Conservation (phyloP, 2,888 invertebrate genomes). For the Barypeithes pellucidus region DNA sequence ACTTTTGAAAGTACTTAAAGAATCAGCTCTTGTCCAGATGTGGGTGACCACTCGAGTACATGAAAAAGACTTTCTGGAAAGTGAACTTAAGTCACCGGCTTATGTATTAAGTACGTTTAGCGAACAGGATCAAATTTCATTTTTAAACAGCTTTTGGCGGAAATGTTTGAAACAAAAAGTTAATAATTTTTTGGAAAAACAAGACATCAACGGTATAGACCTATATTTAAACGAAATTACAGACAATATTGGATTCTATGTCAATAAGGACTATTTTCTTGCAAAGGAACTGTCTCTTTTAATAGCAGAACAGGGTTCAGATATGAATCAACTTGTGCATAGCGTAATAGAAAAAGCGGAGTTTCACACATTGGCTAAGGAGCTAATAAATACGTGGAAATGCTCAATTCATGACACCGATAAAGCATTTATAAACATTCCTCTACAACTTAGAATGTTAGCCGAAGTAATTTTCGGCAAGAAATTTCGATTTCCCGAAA, state of each 20-base stretch:
- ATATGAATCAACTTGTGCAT: background rate
- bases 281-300: background rate
- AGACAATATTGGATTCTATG: background rate
- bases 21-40: conserved; percentile 33
- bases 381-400: conserved; percentile 36
- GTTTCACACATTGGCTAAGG: conserved; percentile 17
- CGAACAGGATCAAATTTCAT: conserved; percentile 33
- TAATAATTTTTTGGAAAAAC: background rate
- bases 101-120: conserved; percentile 36
- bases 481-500: conserved; percentile 25
- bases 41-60: conserved; percentile 41
- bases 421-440: conserved; percentile 38
- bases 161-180: conserved; percentile 3
- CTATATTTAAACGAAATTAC: background rate
- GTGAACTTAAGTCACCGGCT: conserved; percentile 19
- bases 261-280: background rate
- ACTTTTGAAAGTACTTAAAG: conserved; percentile 23
- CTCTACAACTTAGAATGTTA: conserved; percentile 45
- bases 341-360: background rate
- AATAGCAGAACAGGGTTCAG: background rate
- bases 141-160: conserved; percentile 40
- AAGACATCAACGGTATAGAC: background rate
- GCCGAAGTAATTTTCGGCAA: conserved; percentile 43
- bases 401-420: conserved; percentile 30
- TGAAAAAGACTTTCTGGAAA: conserved; percentile 37